These are phyloP conservation scores for Enteromius trimaculatus DNA, from an alignment of 2,797 vertebrate species.

Conservation along the genomic window DNA sequence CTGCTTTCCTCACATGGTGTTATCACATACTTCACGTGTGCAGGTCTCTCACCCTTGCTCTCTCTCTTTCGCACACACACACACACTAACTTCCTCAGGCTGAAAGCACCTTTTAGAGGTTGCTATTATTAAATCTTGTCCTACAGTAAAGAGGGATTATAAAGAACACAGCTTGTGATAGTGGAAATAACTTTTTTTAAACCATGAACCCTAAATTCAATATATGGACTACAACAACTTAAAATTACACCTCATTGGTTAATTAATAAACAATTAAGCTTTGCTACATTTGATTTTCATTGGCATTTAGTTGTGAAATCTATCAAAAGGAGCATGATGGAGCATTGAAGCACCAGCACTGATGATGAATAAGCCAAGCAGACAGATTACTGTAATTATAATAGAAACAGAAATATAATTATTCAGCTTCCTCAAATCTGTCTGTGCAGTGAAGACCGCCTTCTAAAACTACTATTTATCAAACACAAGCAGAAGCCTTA, in stretches of 20 bases:
- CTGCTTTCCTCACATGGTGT: constrained; percentile 29
- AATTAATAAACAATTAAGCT: constrained; percentile 6
- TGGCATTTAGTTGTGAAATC: constrained; percentile 31
- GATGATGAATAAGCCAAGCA: constrained; percentile 23
- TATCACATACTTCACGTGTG: constrained; percentile 26
- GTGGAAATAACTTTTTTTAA: not conserved
- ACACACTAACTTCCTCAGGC: not conserved
- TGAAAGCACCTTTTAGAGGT: constrained; percentile 43
- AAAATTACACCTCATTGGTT: constrained; percentile 3
- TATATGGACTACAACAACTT: not conserved
- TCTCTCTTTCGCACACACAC: not conserved
- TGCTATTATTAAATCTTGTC: constrained; percentile 48
- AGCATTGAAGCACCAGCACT: not conserved
- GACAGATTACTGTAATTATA: constrained; percentile 18
- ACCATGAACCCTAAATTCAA: not conserved
- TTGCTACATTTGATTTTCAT: constrained; percentile 11
- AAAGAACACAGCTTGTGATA: constrained; percentile 8
- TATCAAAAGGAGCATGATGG: constrained; percentile 5
- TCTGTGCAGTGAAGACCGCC: not conserved
- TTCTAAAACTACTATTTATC: constrained; percentile 52
- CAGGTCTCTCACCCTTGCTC: not conserved
- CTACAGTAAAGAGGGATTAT: constrained; percentile 38
- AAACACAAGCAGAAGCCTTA: constrained; percentile 28
- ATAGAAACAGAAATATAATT: constrained; percentile 34
- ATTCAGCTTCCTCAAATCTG: constrained; percentile 38